These are phyloP conservation scores for Mormyrus hasselquistii DNA, from an alignment of 2,797 vertebrate species.

Conservation along the genomic window DNA sequence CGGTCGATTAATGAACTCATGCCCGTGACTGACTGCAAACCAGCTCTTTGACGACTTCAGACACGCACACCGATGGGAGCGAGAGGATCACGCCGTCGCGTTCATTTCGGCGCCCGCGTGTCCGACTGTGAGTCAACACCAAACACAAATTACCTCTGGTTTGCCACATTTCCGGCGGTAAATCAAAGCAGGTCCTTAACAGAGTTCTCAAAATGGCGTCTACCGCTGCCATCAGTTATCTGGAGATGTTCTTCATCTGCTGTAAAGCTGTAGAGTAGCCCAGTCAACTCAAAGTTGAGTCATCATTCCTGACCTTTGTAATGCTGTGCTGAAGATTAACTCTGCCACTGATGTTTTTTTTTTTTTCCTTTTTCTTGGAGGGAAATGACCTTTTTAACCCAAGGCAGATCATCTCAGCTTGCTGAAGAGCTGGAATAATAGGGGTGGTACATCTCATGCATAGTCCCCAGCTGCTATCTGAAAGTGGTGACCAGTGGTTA, in stretches of 20 bases:
- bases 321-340: constrained; percentile 36
- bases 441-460: constrained; percentile 25
- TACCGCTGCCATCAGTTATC: neutral
- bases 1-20: constrained; percentile 46
- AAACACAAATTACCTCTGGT: neutral
- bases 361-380: constrained; percentile 19
- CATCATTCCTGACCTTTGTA: constrained; percentile 34
- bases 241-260: neutral
- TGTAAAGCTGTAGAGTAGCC: constrained; percentile 4
- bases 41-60: constrained; percentile 32
- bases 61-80: constrained; percentile 23
- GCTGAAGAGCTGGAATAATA: constrained; percentile 42
- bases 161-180: neutral
- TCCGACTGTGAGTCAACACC: constrained; percentile 15
- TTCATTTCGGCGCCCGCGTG: constrained; percentile 15
- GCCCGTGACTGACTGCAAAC: constrained; percentile 39
- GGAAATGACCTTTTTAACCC: constrained; percentile 35
- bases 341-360: constrained; percentile 33
- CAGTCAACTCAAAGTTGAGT: constrained; percentile 22
- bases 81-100: constrained; percentile 21
- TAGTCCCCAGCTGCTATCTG: constrained; percentile 34
- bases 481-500: constrained; percentile 35
- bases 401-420: constrained; percentile 37
- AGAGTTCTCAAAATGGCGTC: neutral
- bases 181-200: neutral